A percentile compares a stretch with the other conserved stretches of the same genome.
Evolutionary conservation across 2,797 vertebrate genomes (phyloP).

Genomic region (Bradypus variegatus): DNA sequence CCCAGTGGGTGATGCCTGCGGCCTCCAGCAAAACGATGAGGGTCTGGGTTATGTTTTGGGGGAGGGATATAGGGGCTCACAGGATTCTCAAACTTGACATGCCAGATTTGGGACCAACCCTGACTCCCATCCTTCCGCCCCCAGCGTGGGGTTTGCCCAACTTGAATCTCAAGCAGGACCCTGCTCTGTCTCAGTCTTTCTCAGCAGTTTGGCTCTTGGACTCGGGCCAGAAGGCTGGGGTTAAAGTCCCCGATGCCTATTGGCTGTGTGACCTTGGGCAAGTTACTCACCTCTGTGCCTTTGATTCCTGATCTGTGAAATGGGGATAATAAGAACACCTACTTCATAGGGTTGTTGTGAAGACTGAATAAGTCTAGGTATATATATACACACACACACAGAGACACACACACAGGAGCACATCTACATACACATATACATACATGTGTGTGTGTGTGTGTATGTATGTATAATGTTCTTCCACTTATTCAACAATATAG

Average conservation of each 20-base stretch:
- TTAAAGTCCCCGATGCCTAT: background rate
- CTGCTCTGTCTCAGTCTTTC: background rate
- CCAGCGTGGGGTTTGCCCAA: background rate
- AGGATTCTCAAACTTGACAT: background rate
- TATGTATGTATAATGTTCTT: background rate
- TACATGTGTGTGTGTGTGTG: background rate
- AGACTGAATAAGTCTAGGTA: background rate
- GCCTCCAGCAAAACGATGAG: background rate
- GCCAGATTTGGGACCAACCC: background rate
- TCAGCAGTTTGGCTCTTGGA: background rate
- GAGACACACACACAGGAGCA: background rate
- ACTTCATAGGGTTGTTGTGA: background rate
- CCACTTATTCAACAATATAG: background rate
- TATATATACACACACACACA: background rate
- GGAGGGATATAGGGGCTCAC: accelerated
- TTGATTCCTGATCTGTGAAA: background rate
- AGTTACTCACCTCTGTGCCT: background rate
- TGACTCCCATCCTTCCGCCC: background rate
- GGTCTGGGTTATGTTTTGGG: background rate
- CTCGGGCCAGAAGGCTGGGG: background rate
- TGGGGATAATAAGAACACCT: background rate
- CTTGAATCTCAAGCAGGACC: background rate
- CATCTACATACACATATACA: too few relatives aligned
- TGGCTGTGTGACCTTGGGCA: background rate
- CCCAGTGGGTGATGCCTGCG: background rate